These are phyloP conservation scores for Eolophus roseicapilla DNA, from an alignment of 2,113 vertebrate genomes.

Conservation along the genomic window DNA sequence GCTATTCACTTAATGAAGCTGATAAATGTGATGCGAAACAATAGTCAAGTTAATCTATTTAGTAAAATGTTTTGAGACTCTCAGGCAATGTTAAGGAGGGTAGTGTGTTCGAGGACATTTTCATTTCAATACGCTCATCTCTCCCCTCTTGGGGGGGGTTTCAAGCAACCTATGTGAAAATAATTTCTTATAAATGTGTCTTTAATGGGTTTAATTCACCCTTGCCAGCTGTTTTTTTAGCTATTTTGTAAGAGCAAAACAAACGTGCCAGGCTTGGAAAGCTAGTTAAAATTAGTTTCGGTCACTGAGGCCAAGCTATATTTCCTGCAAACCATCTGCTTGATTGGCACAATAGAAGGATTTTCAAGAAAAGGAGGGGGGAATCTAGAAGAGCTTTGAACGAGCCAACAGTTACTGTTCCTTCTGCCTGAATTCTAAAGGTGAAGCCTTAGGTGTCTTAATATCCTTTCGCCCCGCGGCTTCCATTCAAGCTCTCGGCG, in stretches of 20 bases:
- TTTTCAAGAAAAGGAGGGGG: slow-evolving; percentile 81
- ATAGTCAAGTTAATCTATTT: slow-evolving; percentile 96
- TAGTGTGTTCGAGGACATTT: slow-evolving; percentile 77
- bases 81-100: slow-evolving; percentile 82
- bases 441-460: slow-evolving; percentile 83
- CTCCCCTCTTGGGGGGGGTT: slow-evolving; percentile 75
- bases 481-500: not conserved
- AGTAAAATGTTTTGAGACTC: slow-evolving; percentile 89
- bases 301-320: slow-evolving; percentile 93
- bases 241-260: slow-evolving; percentile 89
- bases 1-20: slow-evolving; percentile 96
- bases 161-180: slow-evolving; percentile 84
- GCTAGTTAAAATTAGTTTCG: slow-evolving; percentile 99
- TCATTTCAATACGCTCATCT: slow-evolving; percentile 84
- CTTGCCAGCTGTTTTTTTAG: slow-evolving; percentile 93
- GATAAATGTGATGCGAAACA: slow-evolving; percentile 90
- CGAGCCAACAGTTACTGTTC: slow-evolving; percentile 77
- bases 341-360: slow-evolving; percentile 97
- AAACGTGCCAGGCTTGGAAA: slow-evolving; percentile 92
- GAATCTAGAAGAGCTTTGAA: slow-evolving; percentile 82
- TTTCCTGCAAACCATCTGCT: slow-evolving; percentile 99
- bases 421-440: slow-evolving; percentile 80
- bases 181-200: slow-evolving; percentile 97
- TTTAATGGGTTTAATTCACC: slow-evolving; percentile 96
- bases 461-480: slow-evolving; percentile 55